Evolutionary conservation across 2,113 vertebrate species (phyloP).

Genomic region (Chloroceryle aenea): DNA sequence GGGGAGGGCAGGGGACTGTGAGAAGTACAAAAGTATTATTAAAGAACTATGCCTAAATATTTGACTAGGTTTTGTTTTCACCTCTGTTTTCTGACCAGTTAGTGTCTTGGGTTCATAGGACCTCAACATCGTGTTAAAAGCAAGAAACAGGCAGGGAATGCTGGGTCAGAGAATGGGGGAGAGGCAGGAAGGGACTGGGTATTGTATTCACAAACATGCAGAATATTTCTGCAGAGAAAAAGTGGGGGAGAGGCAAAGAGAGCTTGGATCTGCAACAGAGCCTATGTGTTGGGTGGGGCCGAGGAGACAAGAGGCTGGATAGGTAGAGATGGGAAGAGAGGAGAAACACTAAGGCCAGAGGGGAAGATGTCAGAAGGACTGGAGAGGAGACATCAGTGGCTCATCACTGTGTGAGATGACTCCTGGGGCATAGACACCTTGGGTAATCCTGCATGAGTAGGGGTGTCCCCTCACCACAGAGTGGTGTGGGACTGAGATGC

Average conservation of each 20-base stretch:
- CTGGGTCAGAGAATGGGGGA: not conserved
- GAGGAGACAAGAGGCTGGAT: not conserved
- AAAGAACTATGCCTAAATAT: not conserved
- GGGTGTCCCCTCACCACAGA: not conserved
- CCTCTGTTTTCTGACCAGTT: not conserved
- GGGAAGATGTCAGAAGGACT: not conserved
- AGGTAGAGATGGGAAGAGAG: not conserved
- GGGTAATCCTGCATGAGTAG: not conserved
- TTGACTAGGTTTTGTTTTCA: not conserved
- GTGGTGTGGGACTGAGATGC: not conserved
- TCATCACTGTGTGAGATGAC: not conserved
- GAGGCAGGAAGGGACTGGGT: not conserved
- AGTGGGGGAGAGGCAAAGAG: not conserved
- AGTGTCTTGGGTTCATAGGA: not conserved
- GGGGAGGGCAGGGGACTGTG: not conserved
- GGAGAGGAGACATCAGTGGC: not conserved
- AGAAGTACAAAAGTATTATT: not conserved
- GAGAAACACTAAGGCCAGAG: not conserved
- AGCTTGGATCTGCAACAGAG: not conserved
- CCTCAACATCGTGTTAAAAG: not conserved
- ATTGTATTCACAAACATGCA: not conserved
- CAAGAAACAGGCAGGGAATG: rapidly evolving
- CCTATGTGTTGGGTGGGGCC: not conserved
- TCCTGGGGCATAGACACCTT: not conserved
- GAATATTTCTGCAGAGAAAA: not conserved